Conservation (phyloP, 1,140 invertebrate genomes). For the Homarus americanus region DNA sequence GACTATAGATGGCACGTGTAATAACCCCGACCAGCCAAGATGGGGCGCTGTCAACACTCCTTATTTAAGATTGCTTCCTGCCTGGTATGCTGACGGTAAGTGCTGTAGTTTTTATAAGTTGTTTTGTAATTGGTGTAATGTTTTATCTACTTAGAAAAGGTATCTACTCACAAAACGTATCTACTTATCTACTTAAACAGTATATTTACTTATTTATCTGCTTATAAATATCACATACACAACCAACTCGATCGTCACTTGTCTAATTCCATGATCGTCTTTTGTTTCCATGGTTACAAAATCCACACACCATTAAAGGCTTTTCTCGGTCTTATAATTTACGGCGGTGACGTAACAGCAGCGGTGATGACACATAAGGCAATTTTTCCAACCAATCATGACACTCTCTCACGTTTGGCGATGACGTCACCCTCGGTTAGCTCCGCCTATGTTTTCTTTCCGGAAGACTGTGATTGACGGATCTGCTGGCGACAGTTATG, state of each 20-base stretch:
- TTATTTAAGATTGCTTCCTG: conserved; percentile 74
- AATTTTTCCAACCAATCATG: background rate
- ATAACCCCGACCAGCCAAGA: conserved; percentile 79
- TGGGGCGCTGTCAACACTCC: conserved; percentile 77
- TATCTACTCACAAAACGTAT: no score
- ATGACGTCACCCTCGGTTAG: background rate
- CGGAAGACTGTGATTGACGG: background rate
- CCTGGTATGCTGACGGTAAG: conserved; percentile 76
- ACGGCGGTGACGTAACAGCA: background rate
- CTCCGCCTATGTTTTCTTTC: background rate
- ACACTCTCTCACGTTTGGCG: background rate
- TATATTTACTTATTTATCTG: background rate
- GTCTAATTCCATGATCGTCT: background rate
- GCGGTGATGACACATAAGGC: background rate
- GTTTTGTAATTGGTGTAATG: no score
- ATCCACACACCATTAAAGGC: background rate
- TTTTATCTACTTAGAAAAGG: no score
- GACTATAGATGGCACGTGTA: conserved; percentile 80
- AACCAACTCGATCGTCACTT: background rate
- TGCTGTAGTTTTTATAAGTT: no score
- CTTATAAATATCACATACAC: background rate
- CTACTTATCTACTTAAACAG: no score
- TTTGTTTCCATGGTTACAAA: background rate
- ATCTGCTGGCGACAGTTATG: background rate
- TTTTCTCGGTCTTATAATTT: background rate